Conservation (phyloP, 2,797 vertebrate genomes). For the Sebastolobus alascanus region DNA sequence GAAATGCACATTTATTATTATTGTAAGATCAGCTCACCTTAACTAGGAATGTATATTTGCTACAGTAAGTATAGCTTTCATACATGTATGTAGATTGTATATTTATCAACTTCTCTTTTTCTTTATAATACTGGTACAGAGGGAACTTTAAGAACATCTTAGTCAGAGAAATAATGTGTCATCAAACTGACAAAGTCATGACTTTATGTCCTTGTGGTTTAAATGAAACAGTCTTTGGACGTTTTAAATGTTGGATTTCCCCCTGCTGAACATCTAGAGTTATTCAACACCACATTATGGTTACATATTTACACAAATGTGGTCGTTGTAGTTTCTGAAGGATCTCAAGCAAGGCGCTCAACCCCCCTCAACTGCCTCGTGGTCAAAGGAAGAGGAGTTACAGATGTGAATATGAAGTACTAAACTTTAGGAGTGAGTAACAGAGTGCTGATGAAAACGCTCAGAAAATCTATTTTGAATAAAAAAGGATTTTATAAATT, state of each 20-base stretch:
- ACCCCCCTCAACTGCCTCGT: background rate
- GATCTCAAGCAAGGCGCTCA: background rate
- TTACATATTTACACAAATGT: constrained; percentile 38
- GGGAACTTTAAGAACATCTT: background rate
- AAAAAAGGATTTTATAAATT: background rate
- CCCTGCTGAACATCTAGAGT: background rate
- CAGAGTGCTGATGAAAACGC: background rate
- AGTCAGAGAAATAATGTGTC: background rate
- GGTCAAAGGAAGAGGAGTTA: background rate
- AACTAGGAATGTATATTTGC: background rate
- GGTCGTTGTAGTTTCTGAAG: constrained; percentile 20
- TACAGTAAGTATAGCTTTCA: background rate
- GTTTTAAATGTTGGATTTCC: constrained; percentile 14
- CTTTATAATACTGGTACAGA: background rate
- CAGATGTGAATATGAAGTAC: background rate
- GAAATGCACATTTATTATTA: background rate
- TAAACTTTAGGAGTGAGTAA: background rate
- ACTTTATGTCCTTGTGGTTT: constrained; percentile 15
- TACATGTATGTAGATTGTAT: background rate
- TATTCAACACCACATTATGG: constrained; percentile 15
- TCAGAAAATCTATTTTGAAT: background rate
- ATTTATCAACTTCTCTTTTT: background rate
- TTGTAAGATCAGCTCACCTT: background rate
- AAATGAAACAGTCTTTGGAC: background rate
- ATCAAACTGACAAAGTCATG: constrained; percentile 11